A percentile compares a stretch with the other conserved stretches of the same genome.
Evolutionary conservation across 2,797 vertebrate genomes (phyloP).

Genomic region (Cheirogaleus major): DNA sequence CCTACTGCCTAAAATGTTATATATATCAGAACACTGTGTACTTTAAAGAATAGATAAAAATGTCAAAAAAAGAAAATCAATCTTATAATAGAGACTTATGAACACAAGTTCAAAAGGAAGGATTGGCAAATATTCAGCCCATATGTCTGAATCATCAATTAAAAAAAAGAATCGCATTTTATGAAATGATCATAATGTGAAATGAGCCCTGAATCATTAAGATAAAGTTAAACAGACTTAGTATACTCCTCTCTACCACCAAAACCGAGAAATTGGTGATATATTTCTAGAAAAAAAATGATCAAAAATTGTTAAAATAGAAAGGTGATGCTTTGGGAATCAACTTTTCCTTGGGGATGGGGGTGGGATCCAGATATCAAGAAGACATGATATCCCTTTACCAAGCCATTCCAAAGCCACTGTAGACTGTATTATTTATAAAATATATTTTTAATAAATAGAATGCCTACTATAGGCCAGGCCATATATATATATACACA

Average conservation of each 20-base stretch:
- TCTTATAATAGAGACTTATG: not conserved
- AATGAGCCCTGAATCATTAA: conserved; percentile 5
- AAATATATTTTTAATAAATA: not conserved
- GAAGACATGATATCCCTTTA: not conserved
- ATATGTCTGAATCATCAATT: not conserved
- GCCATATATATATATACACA: not conserved
- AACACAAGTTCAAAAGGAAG: not conserved
- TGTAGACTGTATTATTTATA: not conserved
- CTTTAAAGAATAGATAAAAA: conserved; percentile 23
- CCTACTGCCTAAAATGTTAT: not conserved
- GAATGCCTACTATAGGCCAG: not conserved
- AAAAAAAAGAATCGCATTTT: conserved; percentile 27
- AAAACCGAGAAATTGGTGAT: conserved; percentile 26
- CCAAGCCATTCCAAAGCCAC: not conserved
- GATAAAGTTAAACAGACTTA: not conserved
- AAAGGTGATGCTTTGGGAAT: not conserved
- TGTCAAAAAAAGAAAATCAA: not conserved
- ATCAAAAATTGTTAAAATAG: not conserved
- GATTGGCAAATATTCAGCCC: not conserved
- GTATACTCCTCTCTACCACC: not conserved
- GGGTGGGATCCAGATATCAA: not conserved
- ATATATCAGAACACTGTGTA: not conserved
- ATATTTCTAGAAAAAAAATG: not conserved
- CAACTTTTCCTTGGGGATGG: not conserved
- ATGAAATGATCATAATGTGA: conserved; percentile 25